Conservation (phyloP, 2,888 invertebrate genomes). For the Leucophora obtusa region DNA sequence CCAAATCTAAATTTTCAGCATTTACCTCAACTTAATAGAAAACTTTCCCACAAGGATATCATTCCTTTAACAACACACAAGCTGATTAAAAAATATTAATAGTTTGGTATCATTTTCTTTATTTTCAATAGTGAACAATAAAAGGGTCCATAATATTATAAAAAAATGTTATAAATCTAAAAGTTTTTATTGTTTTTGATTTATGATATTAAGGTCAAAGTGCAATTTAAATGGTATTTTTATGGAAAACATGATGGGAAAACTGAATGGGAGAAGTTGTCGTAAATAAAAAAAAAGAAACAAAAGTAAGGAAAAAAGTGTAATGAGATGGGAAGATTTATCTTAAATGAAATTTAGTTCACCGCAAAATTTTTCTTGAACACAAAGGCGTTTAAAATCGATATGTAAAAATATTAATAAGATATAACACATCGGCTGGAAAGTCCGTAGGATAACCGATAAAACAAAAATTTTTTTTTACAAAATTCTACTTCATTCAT, state of each 20-base stretch:
- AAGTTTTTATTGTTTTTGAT: conserved; percentile 46
- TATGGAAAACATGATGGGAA: conserved; percentile 6
- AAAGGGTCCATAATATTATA: neutral
- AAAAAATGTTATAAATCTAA: conserved; percentile 43
- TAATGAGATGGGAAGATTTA: neutral
- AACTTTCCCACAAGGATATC: neutral
- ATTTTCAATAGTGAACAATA: neutral
- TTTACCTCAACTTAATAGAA: no score
- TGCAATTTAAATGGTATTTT: conserved; percentile 9
- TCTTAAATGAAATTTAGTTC: no score
- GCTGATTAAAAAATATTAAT: neutral
- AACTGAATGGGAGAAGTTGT: neutral
- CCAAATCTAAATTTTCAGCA: no score
- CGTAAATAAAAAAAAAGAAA: neutral
- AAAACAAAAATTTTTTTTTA: no score
- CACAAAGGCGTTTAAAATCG: no score
- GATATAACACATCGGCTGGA: no score
- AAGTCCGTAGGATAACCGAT: no score
- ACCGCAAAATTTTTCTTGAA: no score
- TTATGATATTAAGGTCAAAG: conserved; percentile 45
- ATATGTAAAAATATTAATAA: no score
- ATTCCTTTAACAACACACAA: neutral
- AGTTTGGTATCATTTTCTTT: neutral
- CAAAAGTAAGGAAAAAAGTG: neutral
- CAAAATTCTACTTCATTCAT: no score